phyloP scores from a whole-genome alignment of 1,140 invertebrate genomes.

The Babylonia areolata region DNA sequence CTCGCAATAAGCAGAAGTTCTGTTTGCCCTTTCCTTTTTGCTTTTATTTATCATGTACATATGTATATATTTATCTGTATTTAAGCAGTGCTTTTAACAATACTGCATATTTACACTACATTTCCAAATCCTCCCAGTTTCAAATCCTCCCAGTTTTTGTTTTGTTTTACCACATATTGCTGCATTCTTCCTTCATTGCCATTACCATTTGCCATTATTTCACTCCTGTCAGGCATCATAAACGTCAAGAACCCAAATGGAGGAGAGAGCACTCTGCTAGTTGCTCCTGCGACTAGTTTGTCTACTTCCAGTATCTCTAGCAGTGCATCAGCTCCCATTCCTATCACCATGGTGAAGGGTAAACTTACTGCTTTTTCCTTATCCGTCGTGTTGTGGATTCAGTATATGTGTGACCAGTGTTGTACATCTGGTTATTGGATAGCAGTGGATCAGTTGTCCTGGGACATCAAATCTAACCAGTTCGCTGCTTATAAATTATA shows the following conservation, averaged over 20 bases:
- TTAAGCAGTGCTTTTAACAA: background rate
- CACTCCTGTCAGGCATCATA: slow-evolving; percentile 30
- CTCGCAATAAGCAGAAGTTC: no score
- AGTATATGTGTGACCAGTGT: no score
- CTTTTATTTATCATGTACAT: no score
- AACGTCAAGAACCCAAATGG: slow-evolving; percentile 36
- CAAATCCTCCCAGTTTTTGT: background rate
- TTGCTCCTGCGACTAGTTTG: slow-evolving; percentile 33
- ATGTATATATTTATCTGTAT: background rate
- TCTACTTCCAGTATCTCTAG: slow-evolving; percentile 8
- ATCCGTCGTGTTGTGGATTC: background rate
- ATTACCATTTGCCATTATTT: background rate
- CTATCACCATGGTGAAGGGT: slow-evolving; percentile 44
- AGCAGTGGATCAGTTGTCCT: no score
- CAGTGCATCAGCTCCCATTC: slow-evolving; percentile 31
- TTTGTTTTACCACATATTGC: background rate
- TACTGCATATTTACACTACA: background rate
- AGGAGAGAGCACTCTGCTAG: slow-evolving; percentile 28
- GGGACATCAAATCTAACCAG: no score
- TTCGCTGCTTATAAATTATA: no score
- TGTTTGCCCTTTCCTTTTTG: no score
- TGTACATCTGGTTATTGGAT: no score
- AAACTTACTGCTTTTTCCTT: slow-evolving; percentile 23
- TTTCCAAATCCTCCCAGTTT: background rate
- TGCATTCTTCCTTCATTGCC: background rate